Evolutionary conservation across 1,140 invertebrate species (phyloP), one percentile per base, ranked within the genome.

Genomic region (Stenopsyche tienmushanensis): DNA sequence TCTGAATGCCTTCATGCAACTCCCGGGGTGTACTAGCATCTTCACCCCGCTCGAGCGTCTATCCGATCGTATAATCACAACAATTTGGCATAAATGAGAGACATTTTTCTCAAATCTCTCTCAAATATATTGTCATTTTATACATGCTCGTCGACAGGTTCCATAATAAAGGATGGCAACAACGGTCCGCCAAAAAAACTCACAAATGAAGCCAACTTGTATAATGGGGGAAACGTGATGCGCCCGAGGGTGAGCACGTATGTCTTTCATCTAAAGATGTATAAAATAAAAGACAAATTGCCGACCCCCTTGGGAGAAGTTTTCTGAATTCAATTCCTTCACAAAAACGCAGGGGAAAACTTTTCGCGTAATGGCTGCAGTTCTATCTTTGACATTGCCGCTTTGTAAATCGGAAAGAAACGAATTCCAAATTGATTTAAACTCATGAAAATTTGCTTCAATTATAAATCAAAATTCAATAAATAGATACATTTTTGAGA

Each of bases 151-250:
- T 13, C 29, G 29, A 5, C 5, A 34, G 5, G 29, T 34, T 7
- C 29, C 5, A 13, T 34, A 34, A 5, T 13, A 7, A 34, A 5
- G 29, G 5, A 34, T 13, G 29, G 29, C 29, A 7, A 34, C 5
- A 5, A 13, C 29, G n/a, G n/a, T n/a, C n/a, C n/a, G n/a, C 29
- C 29, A 34, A 13, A 34, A 34, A 13, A 34, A 34, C 29, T 34
- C 29, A 3, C 10, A 42, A 57, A 57, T 39, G 54, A 57, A 29
- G 54, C 54, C 52, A 57, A 57, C 54, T 57, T 57, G 34, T 20
- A 17, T 57, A 57, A 57, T 57, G 54, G 54, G 2, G 29, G 20
- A 20, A 18, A 42, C 54, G 54, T 57, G 54, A 55, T 29, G 34
- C 54, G 26, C 54, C 53, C 34, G n/a, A 29, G 54, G 54, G 21